Percentiles rank a stretch among this genome's conserved stretches.
phyloP scores from a whole-genome alignment of 2,888 invertebrate genomes.

The Watsonalla binaria region DNA sequence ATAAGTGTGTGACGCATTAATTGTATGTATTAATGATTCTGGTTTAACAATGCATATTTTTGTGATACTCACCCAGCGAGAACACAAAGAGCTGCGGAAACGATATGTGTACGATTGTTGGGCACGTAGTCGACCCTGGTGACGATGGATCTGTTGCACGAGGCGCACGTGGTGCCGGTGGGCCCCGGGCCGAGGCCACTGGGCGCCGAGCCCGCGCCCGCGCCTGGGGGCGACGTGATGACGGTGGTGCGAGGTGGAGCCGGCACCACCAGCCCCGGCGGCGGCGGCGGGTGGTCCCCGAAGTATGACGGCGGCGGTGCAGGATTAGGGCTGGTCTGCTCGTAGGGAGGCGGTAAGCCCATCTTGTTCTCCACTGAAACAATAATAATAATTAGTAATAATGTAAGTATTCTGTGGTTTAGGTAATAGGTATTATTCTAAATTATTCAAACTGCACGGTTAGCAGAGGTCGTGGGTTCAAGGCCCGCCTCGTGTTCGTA shows the following conservation, averaged over 20 bases:
- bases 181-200: conserved; percentile 63
- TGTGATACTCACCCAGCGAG: conserved; percentile 55
- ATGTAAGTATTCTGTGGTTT: background rate
- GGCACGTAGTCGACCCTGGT: conserved; percentile 65
- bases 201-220: conserved; percentile 22
- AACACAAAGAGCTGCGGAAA: conserved; percentile 66
- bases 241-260: conserved; percentile 55
- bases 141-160: conserved; percentile 61
- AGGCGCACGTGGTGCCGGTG: conserved; percentile 58
- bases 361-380: conserved; percentile 74
- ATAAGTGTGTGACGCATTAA: background rate
- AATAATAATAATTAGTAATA: background rate
- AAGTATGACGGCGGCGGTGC: conserved; percentile 69
- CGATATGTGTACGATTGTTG: conserved; percentile 66
- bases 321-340: conserved; percentile 53
- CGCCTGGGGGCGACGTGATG: conserved; percentile 38
- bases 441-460: too few relatives aligned
- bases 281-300: conserved; percentile 60
- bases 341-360: conserved; percentile 69
- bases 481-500: too few relatives aligned
- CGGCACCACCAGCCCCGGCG: conserved; percentile 43
- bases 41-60: background rate
- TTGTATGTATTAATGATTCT: background rate
- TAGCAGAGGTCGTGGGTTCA: too few relatives aligned
- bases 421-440: background rate